Evolutionary conservation across 1,140 invertebrate species (phyloP), one percentile per base, ranked within the genome.

Genomic region (Pomacea maculata): DNA sequence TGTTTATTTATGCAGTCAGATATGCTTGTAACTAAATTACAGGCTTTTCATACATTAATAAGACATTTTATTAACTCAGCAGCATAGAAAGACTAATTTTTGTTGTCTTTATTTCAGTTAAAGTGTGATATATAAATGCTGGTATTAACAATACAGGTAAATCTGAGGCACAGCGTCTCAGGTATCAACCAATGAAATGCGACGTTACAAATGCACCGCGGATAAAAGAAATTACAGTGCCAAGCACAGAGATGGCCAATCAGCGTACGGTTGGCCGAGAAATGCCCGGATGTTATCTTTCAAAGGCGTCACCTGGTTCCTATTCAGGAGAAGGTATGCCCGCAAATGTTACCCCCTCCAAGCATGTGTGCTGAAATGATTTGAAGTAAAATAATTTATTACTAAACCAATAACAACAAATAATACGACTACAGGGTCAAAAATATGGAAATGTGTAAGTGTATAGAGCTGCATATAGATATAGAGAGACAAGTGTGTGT

Each of bases 211-310:
- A 67, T 9, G 12, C 15, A 21, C 25, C 45, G 9, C 21, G 77
- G 45, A 34, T 54, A n/a, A 54, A 54, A 57, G 67, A 78, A 78
- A 78, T 57, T 78, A 67, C 45, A 67, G 65, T n/a, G 77, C 65
- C 65, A 70, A 67, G 65, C 65, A 78, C 65, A n/a, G 77, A 78
- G 77, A 78, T 71, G 77, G 77, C 77, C 77, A 78, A 78, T 78
- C 77, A 78, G 67, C 57, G 77, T 54, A 17, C 71, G 77, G 65
- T 78, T 78, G 54, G 64, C 57, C 67, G 77, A 21, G 25, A 70
- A 78, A 78, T 78, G 54, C 77, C 77, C 77, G 77, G 65, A 78
- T 78, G 77, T 78, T n/a, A 78, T 78, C 65, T 78, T 78, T 61
- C 77, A 70, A 63, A 25, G 77, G 77, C 77, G 77, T 78, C 77